Percentiles rank a stretch among this genome's conserved stretches.
Conservation (phyloP, 2,113 vertebrate genomes). For the Recurvirostra avosetta region DNA sequence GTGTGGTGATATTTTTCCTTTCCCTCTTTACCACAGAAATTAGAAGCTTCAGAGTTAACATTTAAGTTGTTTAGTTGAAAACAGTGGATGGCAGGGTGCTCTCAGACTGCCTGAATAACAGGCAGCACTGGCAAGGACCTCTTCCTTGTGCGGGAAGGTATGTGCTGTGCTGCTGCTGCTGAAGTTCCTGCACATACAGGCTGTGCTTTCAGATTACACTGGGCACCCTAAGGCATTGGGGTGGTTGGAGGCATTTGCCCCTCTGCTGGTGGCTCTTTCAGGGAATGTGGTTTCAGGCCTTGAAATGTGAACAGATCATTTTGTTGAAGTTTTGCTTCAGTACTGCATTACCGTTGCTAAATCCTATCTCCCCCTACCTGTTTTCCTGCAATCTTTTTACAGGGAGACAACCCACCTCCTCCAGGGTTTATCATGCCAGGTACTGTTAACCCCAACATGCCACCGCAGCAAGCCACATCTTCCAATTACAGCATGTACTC, state of each 20-base stretch:
- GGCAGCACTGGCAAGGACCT: neutral
- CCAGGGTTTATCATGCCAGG: constrained; percentile 79
- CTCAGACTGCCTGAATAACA: neutral
- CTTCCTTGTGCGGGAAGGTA: neutral
- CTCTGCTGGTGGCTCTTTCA: neutral
- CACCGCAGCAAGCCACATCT: constrained; percentile 48
- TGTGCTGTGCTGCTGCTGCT: neutral
- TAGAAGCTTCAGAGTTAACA: neutral
- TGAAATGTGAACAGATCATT: neutral
- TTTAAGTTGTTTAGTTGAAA: neutral
- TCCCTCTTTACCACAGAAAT: neutral
- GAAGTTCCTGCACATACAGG: neutral
- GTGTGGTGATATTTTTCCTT: neutral
- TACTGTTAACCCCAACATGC: constrained; percentile 44
- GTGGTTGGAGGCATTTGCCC: neutral
- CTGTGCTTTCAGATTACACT: neutral
- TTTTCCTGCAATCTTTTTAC: constrained; percentile 26
- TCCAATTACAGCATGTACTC: constrained; percentile 76
- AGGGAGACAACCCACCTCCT: constrained; percentile 83
- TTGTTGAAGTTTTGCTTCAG: neutral
- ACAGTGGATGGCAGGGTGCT: neutral
- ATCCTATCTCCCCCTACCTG: neutral
- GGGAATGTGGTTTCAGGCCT: neutral
- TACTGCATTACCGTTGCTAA: neutral
- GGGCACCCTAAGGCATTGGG: neutral